Evolutionary conservation across 2,113 vertebrate species (phyloP), one percentile per base, ranked within the genome.

Genomic region (Amblyornis subalaris): DNA sequence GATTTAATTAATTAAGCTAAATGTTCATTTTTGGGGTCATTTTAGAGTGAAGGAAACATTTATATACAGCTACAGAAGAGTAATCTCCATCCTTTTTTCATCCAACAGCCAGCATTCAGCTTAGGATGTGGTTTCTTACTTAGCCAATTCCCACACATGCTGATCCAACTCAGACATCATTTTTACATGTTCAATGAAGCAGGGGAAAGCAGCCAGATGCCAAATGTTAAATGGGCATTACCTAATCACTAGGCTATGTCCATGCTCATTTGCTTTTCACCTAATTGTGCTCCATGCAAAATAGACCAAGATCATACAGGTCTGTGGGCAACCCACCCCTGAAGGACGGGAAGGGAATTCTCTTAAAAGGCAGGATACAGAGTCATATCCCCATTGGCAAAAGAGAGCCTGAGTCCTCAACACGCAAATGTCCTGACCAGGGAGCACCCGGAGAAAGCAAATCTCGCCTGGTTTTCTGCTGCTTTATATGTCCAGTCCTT

Each of bases 231-330:
- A 67, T 7, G 14, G 12, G 9, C n/a, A 11, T 66, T 80, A 86
- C 61, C 33, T 42, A 50, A 58, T 13, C 36, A 76, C 33, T 14
- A 89, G 36, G 54, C 31, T 55, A 38, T 14, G 25, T 42, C 55
- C 21, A 22, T 2, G 6, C 3, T 25, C 12, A 1, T 55, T 65
- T 1, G 2, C 8, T 40, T 83, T 65, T 69, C 0, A 1, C 14
- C 26, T 35, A 11, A 48, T n/a, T 72, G 60, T 86, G 26, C 26
- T 31, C 31, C 53, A 29, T n/a, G n/a, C 10, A 72, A 80, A 69
- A 58, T 7, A 17, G 1, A 86, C 10, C 7, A 76, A 33, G 7
- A 17, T 24, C 16, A 4, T 6, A 31, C 12, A 50, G 42, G 31
- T 31, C 25, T 50, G 31, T 50, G 35, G 12, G 28, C 17, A 62